Evolutionary conservation across 2,113 vertebrate species (phyloP).

Genomic region (Xiphorhynchus elegans): DNA sequence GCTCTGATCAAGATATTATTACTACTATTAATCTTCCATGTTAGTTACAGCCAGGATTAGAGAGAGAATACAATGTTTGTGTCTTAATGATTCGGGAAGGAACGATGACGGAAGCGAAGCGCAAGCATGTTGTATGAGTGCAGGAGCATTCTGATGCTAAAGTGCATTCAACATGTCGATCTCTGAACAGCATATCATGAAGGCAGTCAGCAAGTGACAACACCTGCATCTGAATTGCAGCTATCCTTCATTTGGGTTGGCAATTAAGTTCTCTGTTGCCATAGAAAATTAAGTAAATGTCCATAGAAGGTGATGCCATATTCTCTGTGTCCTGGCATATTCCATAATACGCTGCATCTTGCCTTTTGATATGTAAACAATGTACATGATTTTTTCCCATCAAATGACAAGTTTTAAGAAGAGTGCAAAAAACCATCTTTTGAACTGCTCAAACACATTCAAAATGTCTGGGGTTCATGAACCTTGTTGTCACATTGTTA

Average conservation of each 20-base stretch:
- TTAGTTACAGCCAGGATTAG: slow-evolving; percentile 61
- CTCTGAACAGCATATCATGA: slow-evolving; percentile 51
- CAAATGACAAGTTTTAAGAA: slow-evolving; percentile 48
- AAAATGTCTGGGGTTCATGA: slow-evolving; percentile 70
- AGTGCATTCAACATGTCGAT: neutral
- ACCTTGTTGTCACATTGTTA: slow-evolving; percentile 75
- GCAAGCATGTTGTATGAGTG: slow-evolving; percentile 22
- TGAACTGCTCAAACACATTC: slow-evolving; percentile 42
- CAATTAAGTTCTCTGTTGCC: slow-evolving; percentile 52
- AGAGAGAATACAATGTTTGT: neutral
- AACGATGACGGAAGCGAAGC: slow-evolving; percentile 30
- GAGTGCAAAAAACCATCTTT: slow-evolving; percentile 18
- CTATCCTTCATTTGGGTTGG: slow-evolving; percentile 26
- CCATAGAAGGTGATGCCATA: slow-evolving; percentile 45
- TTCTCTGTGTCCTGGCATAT: slow-evolving; percentile 30
- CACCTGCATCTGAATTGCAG: slow-evolving; percentile 8
- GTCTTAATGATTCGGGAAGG: slow-evolving; percentile 13
- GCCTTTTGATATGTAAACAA: slow-evolving; percentile 68
- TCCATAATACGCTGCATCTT: slow-evolving; percentile 58
- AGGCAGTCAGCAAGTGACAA: slow-evolving; percentile 46
- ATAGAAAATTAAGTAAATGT: slow-evolving; percentile 29
- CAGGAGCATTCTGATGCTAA: slow-evolving; percentile 4
- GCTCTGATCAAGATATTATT: slow-evolving; percentile 57
- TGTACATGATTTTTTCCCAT: slow-evolving; percentile 36
- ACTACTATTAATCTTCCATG: slow-evolving; percentile 13